These are phyloP conservation scores for Kryptopterus vitreolus DNA, from an alignment of 2,797 vertebrate genomes.

Conservation along the genomic window DNA sequence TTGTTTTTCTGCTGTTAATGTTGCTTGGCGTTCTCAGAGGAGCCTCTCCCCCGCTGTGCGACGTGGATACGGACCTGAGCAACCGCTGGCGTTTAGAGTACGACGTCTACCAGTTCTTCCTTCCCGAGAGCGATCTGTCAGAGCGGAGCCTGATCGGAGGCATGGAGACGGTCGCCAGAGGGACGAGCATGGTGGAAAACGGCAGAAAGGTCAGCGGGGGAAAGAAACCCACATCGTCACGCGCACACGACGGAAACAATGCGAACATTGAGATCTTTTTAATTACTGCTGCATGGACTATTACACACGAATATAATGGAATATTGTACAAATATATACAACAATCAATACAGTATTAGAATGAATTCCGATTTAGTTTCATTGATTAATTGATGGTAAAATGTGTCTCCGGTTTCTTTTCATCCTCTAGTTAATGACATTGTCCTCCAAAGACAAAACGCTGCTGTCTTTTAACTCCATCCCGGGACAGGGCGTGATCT, in stretches of 20 bases:
- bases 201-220: conserved; percentile 74
- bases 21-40: conserved; percentile 68
- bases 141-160: conserved; percentile 75
- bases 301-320: no score
- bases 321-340: no score
- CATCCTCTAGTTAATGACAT: conserved; percentile 74
- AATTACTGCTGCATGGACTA: background rate
- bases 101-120: conserved; percentile 89
- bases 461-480: conserved; percentile 81
- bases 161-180: conserved; percentile 75
- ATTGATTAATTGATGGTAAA: no score
- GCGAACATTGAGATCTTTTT: background rate
- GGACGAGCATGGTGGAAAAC: conserved; percentile 67
- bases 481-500: conserved; percentile 89
- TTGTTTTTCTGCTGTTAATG: background rate
- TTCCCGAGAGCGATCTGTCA: conserved; percentile 83
- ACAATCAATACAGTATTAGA: no score
- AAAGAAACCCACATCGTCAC: background rate
- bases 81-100: conserved; percentile 85
- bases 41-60: conserved; percentile 71
- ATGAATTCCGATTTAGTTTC: no score
- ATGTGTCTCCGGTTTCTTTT: background rate
- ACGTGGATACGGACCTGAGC: conserved; percentile 58
- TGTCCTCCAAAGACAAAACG: conserved; percentile 76
- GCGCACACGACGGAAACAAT: background rate